Percentiles rank a stretch among this genome's conserved stretches.
Evolutionary conservation across 2,888 invertebrate genomes (phyloP).

Genomic region (Pheosia tremula): DNA sequence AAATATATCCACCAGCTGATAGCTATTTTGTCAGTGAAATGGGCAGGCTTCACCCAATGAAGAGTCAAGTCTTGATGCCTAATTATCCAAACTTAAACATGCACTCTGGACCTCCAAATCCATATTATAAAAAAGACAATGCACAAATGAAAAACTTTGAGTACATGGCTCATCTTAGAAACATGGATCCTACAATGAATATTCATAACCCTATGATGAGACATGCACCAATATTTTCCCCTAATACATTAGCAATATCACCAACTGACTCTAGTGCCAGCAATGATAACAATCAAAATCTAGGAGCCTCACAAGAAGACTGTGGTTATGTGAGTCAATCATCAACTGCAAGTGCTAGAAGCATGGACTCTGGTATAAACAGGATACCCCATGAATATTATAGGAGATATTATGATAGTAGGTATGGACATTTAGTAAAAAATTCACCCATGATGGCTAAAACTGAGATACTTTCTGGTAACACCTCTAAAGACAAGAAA

Average conservation of each 20-base stretch:
- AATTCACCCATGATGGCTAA: slow-evolving; percentile 48
- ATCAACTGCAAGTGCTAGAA: slow-evolving; percentile 72
- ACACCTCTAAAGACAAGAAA: slow-evolving; percentile 59
- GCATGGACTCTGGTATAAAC: slow-evolving; percentile 64
- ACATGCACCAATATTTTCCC: slow-evolving; percentile 71
- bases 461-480: slow-evolving; percentile 41
- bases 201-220: slow-evolving; percentile 59
- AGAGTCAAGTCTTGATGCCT: slow-evolving; percentile 62
- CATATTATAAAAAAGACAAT: slow-evolving; percentile 69
- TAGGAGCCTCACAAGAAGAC: slow-evolving; percentile 70
- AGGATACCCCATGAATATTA: slow-evolving; percentile 62
- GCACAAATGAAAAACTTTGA: slow-evolving; percentile 63
- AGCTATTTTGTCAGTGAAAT: slow-evolving; percentile 68
- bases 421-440: slow-evolving; percentile 54
- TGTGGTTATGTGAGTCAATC: slow-evolving; percentile 81
- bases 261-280: slow-evolving; percentile 76
- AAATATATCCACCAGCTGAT: slow-evolving; percentile 61
- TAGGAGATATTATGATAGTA: slow-evolving; percentile 61
- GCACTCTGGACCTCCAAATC: slow-evolving; percentile 58
- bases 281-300: slow-evolving; percentile 67
- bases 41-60: slow-evolving; percentile 55
- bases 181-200: slow-evolving; percentile 59
- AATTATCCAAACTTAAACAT: slow-evolving; percentile 63
- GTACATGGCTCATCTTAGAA: slow-evolving; percentile 62
- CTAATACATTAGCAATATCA: slow-evolving; percentile 72